phyloP scores from a whole-genome alignment of 2,888 invertebrate genomes.

The Drosophila putrida region DNA sequence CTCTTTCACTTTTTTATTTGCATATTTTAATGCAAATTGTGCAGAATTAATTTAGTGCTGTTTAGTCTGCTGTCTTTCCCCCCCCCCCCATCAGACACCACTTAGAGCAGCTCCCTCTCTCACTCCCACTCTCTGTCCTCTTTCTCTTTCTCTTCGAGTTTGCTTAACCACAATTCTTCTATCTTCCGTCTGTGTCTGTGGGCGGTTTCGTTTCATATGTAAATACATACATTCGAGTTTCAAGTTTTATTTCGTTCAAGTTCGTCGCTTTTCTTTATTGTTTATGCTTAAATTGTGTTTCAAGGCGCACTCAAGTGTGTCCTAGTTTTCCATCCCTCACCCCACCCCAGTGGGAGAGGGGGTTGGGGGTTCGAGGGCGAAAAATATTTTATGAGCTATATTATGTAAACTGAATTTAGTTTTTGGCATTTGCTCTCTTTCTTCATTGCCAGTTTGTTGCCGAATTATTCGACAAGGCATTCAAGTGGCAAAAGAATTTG shows the following conservation, averaged over 20 bases:
- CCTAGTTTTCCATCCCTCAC: constrained; percentile 61
- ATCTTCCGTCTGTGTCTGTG: constrained; percentile 44
- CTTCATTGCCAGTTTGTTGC: constrained; percentile 52
- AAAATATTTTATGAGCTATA: constrained; percentile 79
- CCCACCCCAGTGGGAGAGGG: background rate
- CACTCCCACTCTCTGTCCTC: constrained; percentile 19
- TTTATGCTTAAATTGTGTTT: constrained; percentile 72
- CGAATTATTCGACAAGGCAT: constrained; percentile 53
- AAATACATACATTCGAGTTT: constrained; percentile 74
- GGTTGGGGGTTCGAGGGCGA: constrained; percentile 44
- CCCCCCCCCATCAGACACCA: constrained; percentile 2
- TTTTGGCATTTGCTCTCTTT: constrained; percentile 59
- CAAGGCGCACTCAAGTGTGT: constrained; percentile 71
- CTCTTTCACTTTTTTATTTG: constrained; percentile 75
- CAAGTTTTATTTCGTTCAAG: constrained; percentile 76
- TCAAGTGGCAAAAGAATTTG: constrained; percentile 52
- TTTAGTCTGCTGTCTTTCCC: constrained; percentile 67
- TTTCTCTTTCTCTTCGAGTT: constrained; percentile 1
- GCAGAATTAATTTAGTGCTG: constrained; percentile 82
- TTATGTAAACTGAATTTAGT: constrained; percentile 80
- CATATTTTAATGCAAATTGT: constrained; percentile 82
- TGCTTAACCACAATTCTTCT: constrained; percentile 33
- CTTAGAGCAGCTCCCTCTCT: constrained; percentile 8
- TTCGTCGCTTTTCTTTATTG: constrained; percentile 72
- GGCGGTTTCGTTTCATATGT: constrained; percentile 77